phyloP scores from a whole-genome alignment of 2,113 vertebrate species.

The Pedetes capensis region DNA sequence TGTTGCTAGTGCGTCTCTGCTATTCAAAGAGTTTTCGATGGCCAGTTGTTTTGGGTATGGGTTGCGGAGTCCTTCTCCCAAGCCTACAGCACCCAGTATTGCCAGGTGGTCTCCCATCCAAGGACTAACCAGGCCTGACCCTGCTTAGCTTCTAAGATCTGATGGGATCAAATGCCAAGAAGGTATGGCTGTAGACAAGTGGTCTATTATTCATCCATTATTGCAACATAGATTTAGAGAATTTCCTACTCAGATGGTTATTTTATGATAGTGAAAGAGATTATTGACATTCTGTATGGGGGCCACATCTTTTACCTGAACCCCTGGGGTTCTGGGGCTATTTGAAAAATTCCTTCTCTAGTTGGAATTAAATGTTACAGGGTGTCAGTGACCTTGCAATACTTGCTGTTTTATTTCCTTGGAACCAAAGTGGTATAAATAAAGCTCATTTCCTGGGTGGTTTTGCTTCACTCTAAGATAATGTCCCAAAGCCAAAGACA shows the following conservation, averaged over 20 bases:
- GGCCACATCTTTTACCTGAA: not conserved
- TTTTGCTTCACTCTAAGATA: slow-evolving; percentile 28
- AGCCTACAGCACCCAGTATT: too few relatives aligned
- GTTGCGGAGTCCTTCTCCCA: too few relatives aligned
- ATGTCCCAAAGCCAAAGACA: not conserved
- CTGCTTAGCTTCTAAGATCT: too few relatives aligned
- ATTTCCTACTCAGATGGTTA: not conserved
- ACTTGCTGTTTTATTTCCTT: slow-evolving; percentile 47
- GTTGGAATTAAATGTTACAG: not conserved
- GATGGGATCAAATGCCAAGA: too few relatives aligned
- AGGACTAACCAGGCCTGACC: too few relatives aligned
- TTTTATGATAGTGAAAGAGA: not conserved
- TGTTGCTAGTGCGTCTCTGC: too few relatives aligned
- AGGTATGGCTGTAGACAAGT: too few relatives aligned
- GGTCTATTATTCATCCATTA: not conserved
- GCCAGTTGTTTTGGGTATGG: too few relatives aligned
- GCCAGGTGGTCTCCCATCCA: too few relatives aligned
- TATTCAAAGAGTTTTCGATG: too few relatives aligned
- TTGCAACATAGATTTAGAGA: not conserved
- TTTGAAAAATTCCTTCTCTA: not conserved
- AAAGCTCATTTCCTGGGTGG: not conserved
- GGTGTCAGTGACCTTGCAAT: not conserved
- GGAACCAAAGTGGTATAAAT: not conserved
- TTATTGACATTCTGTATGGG: not conserved
- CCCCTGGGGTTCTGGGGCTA: not conserved